A percentile compares a stretch with the other conserved stretches of the same genome.
Conservation (phyloP, 2,113 vertebrate genomes). For the Cyanoramphus novaezelandiae region DNA sequence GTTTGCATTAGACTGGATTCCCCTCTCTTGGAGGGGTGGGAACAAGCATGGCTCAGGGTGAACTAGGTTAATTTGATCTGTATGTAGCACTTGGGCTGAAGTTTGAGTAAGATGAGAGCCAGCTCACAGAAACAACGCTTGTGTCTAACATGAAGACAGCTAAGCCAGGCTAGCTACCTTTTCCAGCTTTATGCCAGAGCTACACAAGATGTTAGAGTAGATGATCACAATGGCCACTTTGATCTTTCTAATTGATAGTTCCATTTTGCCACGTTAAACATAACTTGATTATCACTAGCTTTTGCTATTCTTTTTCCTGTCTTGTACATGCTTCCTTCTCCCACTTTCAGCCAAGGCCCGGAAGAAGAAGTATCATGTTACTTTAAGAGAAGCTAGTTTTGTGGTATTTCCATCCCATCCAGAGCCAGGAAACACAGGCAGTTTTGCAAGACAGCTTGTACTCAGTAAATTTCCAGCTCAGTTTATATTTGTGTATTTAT, state of each 20-base stretch:
- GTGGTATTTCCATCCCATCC: constrained; percentile 54
- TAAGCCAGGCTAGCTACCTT: background rate
- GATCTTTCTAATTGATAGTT: background rate
- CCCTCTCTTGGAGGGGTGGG: background rate
- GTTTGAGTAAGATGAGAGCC: background rate
- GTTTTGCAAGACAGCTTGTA: constrained; percentile 58
- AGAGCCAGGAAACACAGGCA: constrained; percentile 59
- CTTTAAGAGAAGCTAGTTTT: constrained; percentile 19
- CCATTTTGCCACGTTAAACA: background rate
- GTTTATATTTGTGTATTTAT: constrained; percentile 56
- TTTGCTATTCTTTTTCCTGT: background rate
- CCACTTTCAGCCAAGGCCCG: background rate
- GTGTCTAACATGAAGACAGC: background rate
- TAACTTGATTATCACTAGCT: background rate
- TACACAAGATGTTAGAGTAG: background rate
- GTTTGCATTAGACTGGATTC: background rate
- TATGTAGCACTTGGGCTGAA: background rate
- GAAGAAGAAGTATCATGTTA: constrained; percentile 56
- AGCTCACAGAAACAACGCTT: background rate
- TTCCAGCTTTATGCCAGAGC: background rate
- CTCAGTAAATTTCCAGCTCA: constrained; percentile 60
- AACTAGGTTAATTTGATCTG: background rate
- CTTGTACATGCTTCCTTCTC: background rate
- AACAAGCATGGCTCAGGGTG: background rate
- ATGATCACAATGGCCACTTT: background rate